Evolutionary conservation across 2,888 invertebrate species (phyloP), one percentile per base, ranked within the genome.

Genomic region (Antitype chi): DNA sequence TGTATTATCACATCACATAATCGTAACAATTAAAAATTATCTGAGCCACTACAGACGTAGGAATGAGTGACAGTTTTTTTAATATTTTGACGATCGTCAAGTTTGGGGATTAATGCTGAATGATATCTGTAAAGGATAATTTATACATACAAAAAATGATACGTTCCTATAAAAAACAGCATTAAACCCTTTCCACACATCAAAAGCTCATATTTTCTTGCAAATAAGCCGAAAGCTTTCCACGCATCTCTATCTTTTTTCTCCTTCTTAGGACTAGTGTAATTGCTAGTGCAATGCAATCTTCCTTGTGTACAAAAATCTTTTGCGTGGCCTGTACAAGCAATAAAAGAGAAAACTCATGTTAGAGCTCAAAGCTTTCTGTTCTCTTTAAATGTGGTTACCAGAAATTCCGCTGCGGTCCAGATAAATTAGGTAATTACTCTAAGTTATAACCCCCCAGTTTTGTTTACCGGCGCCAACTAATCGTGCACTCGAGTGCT

Each of bases 371-470:
- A 47, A 47, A 69, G 43, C n/a, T 38, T 43, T 53, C 20, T 47
- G 28, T 55, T 60, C 53, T 25, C 53, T 62, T 55, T 63, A 74
- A 66, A 63, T 62, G 68, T 43, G 47, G 32, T 60, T 53, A 60
- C 57, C 47, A 64, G 25, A 64, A 81, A 81, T 77, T 78, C 69
- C 62, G 63, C 49, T 25, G 23, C 7, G 20, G 49, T 55, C 32
- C 70, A 62, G 59, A 91, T 90, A 90, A 89, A 91, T 90, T 90
- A 88, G 88, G 84, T 90, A 86, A 88, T 90, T 91, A 89, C 74
- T 81, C 71, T 87, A 88, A 91, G 71, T 90, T 83, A 90, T 90
- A 85, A 83, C 70, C 80, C 84, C 83, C 80, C 57, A 69, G 59
- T 84, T 82, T 81, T 74, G 83, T 87, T 78, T 52, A 66, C 59